Percentiles rank a stretch among this genome's conserved stretches.
Evolutionary conservation across 1,140 invertebrate genomes (phyloP).

Genomic region (Stegodyphus dumicola): DNA sequence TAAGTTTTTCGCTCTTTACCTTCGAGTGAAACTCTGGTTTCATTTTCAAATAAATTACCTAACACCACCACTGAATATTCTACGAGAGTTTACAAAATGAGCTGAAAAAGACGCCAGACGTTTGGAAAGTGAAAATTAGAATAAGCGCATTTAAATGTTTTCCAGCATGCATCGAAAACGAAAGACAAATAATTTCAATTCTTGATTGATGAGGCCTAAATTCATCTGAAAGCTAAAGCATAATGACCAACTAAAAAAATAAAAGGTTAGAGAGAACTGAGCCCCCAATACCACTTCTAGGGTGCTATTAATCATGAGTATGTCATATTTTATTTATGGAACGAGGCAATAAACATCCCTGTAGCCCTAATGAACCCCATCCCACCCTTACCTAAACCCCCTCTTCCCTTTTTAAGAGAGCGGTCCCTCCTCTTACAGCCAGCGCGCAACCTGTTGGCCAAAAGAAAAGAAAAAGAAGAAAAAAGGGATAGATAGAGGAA

Average conservation of each 20-base stretch:
- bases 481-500: conserved; percentile 1
- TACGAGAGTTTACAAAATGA: too few relatives aligned
- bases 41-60: too few relatives aligned
- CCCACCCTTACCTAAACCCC: too few relatives aligned
- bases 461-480: not conserved
- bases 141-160: too few relatives aligned
- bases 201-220: not conserved
- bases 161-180: too few relatives aligned
- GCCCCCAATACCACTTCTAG: not conserved
- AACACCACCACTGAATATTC: too few relatives aligned
- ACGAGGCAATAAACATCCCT: conserved; percentile 44
- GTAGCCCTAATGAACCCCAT: conserved; percentile 34
- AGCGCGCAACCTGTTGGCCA: conserved; percentile 46
- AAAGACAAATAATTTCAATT: not conserved
- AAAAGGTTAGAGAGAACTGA: not conserved
- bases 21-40: too few relatives aligned
- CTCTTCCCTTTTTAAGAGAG: not conserved
- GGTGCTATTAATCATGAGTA: conserved; percentile 22
- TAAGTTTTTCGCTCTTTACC: too few relatives aligned
- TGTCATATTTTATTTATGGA: conserved; percentile 39
- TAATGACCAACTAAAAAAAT: not conserved
- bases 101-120: too few relatives aligned
- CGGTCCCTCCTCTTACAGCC: conserved; percentile 9
- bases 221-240: not conserved
- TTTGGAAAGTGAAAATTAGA: too few relatives aligned